Conservation (phyloP, 2,113 vertebrate species). For the Ifrita kowaldi region DNA sequence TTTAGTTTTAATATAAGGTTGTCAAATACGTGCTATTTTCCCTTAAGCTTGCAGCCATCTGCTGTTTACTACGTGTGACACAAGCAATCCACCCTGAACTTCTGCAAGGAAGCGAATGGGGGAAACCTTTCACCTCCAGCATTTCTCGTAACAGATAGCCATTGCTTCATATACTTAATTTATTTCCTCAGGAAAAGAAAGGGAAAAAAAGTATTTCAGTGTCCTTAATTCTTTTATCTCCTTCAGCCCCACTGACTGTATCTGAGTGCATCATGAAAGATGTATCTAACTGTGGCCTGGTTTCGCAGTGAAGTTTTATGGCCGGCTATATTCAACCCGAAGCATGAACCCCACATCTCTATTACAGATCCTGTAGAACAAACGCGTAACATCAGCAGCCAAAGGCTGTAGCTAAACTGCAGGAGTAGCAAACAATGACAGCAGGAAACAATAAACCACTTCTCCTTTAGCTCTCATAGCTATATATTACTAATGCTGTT, state of each 20-base stretch:
- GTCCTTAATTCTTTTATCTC: neutral
- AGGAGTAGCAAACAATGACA: neutral
- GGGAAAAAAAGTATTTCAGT: neutral
- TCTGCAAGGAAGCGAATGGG: neutral
- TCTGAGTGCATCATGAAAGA: neutral
- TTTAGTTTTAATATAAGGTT: neutral
- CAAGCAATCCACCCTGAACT: neutral
- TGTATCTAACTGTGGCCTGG: neutral
- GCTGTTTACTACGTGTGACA: neutral
- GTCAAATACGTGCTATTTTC: neutral
- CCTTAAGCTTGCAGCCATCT: neutral
- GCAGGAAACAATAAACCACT: neutral
- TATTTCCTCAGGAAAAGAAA: neutral
- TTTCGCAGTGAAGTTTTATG: neutral
- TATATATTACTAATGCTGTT: neutral
- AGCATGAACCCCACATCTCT: neutral
- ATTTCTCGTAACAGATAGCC: neutral
- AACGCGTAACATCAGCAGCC: neutral
- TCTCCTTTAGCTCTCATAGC: neutral
- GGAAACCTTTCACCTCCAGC: neutral
- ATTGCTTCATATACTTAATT: neutral
- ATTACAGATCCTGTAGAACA: neutral
- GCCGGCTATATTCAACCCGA: neutral
- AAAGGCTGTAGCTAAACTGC: neutral
- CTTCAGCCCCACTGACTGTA: neutral